A percentile compares a stretch with the other conserved stretches of the same genome.
These are phyloP conservation scores for Mormyrus proboscirostris DNA, from an alignment of 2,797 vertebrate genomes.

Conservation along the genomic window DNA sequence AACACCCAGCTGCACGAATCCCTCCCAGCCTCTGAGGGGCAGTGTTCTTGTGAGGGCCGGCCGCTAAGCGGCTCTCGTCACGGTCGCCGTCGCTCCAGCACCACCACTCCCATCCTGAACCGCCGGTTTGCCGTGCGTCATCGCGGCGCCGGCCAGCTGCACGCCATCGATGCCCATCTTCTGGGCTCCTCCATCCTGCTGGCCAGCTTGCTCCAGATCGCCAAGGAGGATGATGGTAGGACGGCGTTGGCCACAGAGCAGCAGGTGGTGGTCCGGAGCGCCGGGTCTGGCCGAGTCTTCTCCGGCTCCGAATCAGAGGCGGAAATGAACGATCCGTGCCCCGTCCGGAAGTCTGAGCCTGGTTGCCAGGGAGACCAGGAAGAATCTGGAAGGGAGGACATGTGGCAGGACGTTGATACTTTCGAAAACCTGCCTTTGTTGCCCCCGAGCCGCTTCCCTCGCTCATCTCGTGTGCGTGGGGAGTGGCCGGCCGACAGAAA, in stretches of 20 bases:
- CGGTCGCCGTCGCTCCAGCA: constrained; percentile 55
- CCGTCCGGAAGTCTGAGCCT: constrained; percentile 4
- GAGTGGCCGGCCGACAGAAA: constrained; percentile 41
- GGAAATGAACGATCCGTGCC: constrained; percentile 21
- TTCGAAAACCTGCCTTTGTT: constrained; percentile 33
- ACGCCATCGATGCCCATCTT: constrained; percentile 55
- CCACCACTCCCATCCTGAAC: constrained; percentile 50
- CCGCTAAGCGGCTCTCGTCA: constrained; percentile 14
- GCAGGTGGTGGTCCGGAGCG: neutral
- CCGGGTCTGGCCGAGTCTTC: neutral
- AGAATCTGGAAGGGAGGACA: neutral
- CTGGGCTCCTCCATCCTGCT: constrained; percentile 64
- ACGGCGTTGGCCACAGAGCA: neutral
- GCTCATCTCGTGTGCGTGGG: constrained; percentile 61
- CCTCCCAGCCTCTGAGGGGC: constrained; percentile 35
- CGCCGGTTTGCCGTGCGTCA: constrained; percentile 60
- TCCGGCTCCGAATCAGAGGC: constrained; percentile 33
- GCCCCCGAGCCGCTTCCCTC: constrained; percentile 56
- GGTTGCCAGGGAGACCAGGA: neutral
- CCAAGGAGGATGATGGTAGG: constrained; percentile 36
- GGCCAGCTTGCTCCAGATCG: constrained; percentile 62
- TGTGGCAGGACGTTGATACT: constrained; percentile 12
- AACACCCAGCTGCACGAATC: constrained; percentile 40
- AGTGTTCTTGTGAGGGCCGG: neutral
- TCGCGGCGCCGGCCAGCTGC: constrained; percentile 33